Percentiles rank a stretch among this genome's conserved stretches.
Evolutionary conservation across 2,113 vertebrate genomes (phyloP).

Genomic region (Muntiacus muntjak): DNA sequence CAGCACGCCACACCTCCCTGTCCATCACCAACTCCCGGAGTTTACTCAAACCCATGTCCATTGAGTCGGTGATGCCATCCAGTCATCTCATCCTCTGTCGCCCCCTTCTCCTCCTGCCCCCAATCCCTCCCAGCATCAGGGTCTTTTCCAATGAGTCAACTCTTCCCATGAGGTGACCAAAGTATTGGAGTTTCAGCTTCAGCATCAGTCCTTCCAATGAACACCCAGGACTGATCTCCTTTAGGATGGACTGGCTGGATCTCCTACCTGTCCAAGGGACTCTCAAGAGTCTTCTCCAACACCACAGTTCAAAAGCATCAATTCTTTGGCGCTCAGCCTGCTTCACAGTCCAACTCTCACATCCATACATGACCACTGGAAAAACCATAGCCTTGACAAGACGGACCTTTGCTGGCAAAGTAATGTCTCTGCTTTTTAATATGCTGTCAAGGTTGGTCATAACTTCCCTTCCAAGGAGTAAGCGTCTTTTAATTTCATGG

Average conservation of each 20-base stretch:
- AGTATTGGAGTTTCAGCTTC: background rate
- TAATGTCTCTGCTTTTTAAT: no score
- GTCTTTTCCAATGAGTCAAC: background rate
- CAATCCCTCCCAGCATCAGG: background rate
- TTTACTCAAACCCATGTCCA: background rate
- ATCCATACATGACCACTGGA: no score
- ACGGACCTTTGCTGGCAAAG: no score
- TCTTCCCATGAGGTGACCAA: background rate
- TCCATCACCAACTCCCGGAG: background rate
- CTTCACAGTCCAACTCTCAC: no score
- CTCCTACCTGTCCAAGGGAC: background rate
- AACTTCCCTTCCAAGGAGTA: no score
- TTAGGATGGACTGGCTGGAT: background rate
- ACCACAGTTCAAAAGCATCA: background rate
- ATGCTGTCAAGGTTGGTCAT: no score
- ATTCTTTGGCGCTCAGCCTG: rapidly evolving
- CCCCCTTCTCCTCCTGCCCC: background rate
- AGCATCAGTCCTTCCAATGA: background rate
- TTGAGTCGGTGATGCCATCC: rapidly evolving
- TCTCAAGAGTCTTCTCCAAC: background rate
- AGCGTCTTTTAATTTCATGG: background rate
- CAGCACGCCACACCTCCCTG: background rate
- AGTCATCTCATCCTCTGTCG: rapidly evolving
- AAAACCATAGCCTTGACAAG: no score
- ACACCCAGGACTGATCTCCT: background rate